Evolutionary conservation across 1,140 invertebrate genomes (phyloP).

Genomic region (Asobara japonica): DNA sequence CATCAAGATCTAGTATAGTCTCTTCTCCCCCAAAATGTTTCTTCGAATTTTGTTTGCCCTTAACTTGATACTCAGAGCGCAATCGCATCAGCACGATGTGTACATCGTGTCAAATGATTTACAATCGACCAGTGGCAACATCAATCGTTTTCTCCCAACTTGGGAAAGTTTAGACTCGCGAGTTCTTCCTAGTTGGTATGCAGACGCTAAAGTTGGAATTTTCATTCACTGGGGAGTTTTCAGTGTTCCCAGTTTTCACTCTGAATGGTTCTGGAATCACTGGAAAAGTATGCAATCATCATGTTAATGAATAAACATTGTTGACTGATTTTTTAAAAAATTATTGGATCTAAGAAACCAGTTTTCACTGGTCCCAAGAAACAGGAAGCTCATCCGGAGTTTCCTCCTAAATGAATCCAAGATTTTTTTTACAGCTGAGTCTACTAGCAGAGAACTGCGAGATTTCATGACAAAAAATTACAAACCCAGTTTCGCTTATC

Average conservation of each 20-base stretch:
- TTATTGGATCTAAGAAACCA: too few species aligned
- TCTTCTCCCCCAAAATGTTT: not conserved
- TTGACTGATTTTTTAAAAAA: too few species aligned
- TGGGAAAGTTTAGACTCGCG: conserved; percentile 88
- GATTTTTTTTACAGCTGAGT: conserved; percentile 57
- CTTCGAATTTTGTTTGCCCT: not conserved
- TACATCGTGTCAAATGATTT: not conserved
- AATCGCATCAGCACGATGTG: not conserved
- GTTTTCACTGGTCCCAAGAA: too few species aligned
- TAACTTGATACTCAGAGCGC: not conserved
- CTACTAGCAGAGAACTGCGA: conserved; percentile 47
- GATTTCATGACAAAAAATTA: conserved; percentile 82
- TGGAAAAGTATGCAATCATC: conserved; percentile 72
- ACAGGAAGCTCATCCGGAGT: not conserved
- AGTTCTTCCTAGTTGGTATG: conserved; percentile 88
- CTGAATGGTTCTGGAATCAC: conserved; percentile 89
- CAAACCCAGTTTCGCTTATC: conserved; percentile 82
- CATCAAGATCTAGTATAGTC: not conserved
- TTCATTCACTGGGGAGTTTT: conserved; percentile 96
- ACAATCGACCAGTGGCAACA: not conserved
- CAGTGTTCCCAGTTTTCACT: conserved; percentile 84
- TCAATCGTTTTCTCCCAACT: conserved; percentile 60
- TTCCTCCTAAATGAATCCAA: not conserved
- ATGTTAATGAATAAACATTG: not conserved
- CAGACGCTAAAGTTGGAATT: conserved; percentile 89